These are phyloP conservation scores for Neopipo cinnamomea DNA, from an alignment of 2,113 vertebrate genomes.

Conservation along the genomic window DNA sequence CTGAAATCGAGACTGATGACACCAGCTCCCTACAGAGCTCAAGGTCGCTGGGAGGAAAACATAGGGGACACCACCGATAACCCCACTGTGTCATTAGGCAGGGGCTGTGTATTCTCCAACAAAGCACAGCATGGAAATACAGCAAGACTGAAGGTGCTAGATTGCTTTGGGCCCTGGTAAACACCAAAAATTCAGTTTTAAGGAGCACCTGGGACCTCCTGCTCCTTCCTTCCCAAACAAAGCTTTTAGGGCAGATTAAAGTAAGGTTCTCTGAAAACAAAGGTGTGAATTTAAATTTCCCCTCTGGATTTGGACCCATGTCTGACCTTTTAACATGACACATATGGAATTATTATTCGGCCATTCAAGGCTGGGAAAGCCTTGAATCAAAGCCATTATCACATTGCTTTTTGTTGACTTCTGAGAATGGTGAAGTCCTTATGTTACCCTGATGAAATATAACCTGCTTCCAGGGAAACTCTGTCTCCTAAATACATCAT, in stretches of 20 bases:
- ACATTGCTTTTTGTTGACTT: not conserved
- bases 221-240: not conserved
- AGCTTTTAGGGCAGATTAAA: not conserved
- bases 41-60: too few relatives aligned
- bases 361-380: not conserved
- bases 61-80: not conserved
- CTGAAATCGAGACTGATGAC: not conserved
- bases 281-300: not conserved
- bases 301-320: not conserved
- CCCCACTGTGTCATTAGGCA: rapidly evolving
- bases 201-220: not conserved
- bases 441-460: not conserved
- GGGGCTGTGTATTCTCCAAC: not conserved
- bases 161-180: not conserved
- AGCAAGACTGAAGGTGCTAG: rapidly evolving
- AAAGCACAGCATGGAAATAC: not conserved
- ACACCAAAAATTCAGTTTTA: not conserved
- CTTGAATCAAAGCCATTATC: not conserved
- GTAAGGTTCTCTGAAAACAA: not conserved
- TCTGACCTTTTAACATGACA: not conserved
- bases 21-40: not conserved
- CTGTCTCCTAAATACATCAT: not conserved
- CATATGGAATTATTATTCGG: rapidly evolving
- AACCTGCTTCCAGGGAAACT: not conserved
- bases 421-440: not conserved